phyloP scores from a whole-genome alignment of 2,888 invertebrate genomes.

The Drosophila pseudotakahashii region DNA sequence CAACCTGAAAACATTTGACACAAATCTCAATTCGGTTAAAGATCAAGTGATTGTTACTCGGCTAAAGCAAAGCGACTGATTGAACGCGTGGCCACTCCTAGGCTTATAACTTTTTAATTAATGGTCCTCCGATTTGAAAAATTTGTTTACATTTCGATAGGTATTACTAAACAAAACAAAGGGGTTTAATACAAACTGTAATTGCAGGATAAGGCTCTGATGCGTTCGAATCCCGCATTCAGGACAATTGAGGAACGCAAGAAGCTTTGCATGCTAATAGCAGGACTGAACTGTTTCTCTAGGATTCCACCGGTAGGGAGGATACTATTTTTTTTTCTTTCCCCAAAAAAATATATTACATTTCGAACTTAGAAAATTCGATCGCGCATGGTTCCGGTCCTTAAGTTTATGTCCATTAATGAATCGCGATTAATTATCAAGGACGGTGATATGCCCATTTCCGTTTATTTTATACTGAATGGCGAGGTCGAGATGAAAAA shows the following conservation, averaged over 20 bases:
- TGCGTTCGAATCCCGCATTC: constrained; percentile 86
- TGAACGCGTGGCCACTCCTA: no score
- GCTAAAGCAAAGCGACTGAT: no score
- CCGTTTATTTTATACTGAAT: constrained; percentile 88
- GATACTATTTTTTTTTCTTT: no score
- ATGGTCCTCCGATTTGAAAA: no score
- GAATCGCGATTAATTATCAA: constrained; percentile 87
- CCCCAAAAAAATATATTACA: neutral
- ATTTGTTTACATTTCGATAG: no score
- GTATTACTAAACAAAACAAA: no score
- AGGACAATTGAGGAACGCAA: constrained; percentile 87
- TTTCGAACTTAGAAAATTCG: constrained; percentile 85
- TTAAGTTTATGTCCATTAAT: constrained; percentile 87
- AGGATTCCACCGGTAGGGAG: constrained; percentile 86
- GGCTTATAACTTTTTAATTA: no score
- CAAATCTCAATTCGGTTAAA: no score
- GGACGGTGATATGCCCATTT: constrained; percentile 87
- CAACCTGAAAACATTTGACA: no score
- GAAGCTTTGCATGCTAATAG: constrained; percentile 86
- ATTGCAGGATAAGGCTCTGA: constrained; percentile 87
- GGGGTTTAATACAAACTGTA: neutral
- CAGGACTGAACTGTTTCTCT: constrained; percentile 87
- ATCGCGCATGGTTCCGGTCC: constrained; percentile 86
- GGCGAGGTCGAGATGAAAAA: constrained; percentile 85
- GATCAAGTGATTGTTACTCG: no score